phyloP scores from a whole-genome alignment of 2,888 invertebrate species.

The Sclerodermus sp. region DNA sequence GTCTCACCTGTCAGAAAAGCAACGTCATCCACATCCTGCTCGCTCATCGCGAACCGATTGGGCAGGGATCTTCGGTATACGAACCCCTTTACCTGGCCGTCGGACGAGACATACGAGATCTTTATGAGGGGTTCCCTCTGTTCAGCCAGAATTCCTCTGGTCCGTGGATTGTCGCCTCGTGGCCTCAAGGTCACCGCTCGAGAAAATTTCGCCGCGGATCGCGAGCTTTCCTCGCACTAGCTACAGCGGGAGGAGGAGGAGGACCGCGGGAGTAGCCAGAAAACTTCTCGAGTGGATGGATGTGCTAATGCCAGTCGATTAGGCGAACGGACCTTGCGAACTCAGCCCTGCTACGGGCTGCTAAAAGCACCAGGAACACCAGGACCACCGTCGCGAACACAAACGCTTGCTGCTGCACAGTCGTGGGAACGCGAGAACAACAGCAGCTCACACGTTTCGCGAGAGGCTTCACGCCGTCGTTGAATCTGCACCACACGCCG shows the following conservation, averaged over 20 bases:
- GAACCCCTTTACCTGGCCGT: constrained; percentile 53
- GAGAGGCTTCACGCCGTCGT: constrained; percentile 23
- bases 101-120: constrained; percentile 53
- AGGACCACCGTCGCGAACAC: too few species aligned
- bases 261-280: too few species aligned
- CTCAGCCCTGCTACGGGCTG: too few species aligned
- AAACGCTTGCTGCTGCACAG: too few species aligned
- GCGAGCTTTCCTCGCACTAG: too few species aligned
- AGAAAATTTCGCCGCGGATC: too few species aligned
- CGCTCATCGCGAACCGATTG: constrained; percentile 69
- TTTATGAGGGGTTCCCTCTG: constrained; percentile 55
- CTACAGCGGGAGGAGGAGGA: too few species aligned
- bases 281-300: too few species aligned
- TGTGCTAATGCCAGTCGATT: too few species aligned
- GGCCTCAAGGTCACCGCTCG: constrained; percentile 8
- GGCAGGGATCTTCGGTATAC: constrained; percentile 52
- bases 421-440: constrained; percentile 8
- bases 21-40: constrained; percentile 90
- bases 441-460: constrained; percentile 7
- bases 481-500: constrained; percentile 39
- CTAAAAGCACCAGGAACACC: too few species aligned
- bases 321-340: too few species aligned
- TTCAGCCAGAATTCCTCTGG: constrained; percentile 48
- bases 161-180: constrained; percentile 21
- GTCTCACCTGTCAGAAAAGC: constrained; percentile 83